Conservation (phyloP, 2,888 invertebrate genomes). For the Pristionchus mayeri region DNA sequence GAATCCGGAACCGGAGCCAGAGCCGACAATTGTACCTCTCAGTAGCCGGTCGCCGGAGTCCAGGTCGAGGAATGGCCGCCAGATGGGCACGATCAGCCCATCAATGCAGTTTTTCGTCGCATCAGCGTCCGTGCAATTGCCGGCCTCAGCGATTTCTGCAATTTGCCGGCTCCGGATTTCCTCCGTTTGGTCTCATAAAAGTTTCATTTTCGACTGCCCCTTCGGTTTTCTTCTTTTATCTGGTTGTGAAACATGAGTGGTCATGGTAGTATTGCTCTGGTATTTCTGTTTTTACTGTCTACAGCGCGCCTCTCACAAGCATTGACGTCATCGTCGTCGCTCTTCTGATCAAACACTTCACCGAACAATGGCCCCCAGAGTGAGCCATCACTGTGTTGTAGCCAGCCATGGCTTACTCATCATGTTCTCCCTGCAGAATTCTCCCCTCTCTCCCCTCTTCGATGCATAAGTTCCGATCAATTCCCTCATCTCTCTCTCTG, state of each 20-base stretch:
- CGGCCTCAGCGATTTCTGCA: slow-evolving; percentile 58
- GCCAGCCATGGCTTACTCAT: background rate
- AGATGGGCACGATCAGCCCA: slow-evolving; percentile 90
- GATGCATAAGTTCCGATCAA: slow-evolving; percentile 15
- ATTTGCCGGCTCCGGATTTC: background rate
- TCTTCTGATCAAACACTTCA: background rate
- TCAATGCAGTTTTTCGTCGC: slow-evolving; percentile 82
- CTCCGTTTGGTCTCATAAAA: background rate
- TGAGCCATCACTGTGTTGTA: background rate
- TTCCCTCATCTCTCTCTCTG: background rate
- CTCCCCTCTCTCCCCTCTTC: slow-evolving; percentile 5
- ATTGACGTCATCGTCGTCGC: background rate
- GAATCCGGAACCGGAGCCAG: background rate
- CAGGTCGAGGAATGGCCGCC: slow-evolving; percentile 80
- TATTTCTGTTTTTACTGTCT: background rate
- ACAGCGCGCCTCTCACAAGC: background rate
- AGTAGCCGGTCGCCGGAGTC: slow-evolving; percentile 64
- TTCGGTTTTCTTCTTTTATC: background rate
- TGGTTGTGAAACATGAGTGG: too few species aligned
- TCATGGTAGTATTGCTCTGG: too few species aligned
- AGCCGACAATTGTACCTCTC: slow-evolving; percentile 40
- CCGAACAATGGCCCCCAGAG: too few species aligned
- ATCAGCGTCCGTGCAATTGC: slow-evolving; percentile 76
- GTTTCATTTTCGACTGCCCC: background rate
- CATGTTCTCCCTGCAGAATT: background rate